phyloP scores from a whole-genome alignment of 2,888 invertebrate species.

The Cremastobaeus sp. region DNA sequence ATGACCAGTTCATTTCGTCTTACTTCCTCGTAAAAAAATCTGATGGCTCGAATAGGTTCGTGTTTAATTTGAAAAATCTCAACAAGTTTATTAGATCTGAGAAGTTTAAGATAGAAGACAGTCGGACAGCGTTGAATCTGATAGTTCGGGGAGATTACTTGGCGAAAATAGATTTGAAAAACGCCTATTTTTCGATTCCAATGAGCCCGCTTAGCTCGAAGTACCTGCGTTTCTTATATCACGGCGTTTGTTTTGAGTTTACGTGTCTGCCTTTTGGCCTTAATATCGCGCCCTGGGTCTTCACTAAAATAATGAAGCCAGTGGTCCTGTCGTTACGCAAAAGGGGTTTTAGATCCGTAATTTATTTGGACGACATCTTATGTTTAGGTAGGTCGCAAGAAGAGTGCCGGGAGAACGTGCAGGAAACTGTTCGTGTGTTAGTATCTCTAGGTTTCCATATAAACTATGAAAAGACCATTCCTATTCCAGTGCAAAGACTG shows the following conservation, averaged over 20 bases:
- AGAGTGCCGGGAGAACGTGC: neutral
- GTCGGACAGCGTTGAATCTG: constrained; percentile 7
- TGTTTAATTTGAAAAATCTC: constrained; percentile 40
- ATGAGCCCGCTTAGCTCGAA: constrained; percentile 10
- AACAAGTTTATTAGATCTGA: constrained; percentile 32
- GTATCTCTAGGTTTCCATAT: constrained; percentile 5
- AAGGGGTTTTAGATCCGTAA: constrained; percentile 25
- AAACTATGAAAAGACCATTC: neutral
- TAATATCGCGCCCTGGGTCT: constrained; percentile 35
- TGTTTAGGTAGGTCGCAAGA: constrained; percentile 3
- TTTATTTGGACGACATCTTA: constrained; percentile 17
- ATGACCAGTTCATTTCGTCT: constrained; percentile 15
- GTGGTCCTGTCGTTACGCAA: constrained; percentile 12
- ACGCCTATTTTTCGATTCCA: constrained; percentile 38
- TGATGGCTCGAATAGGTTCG: constrained; percentile 25
- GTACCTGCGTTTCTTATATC: constrained; percentile 35
- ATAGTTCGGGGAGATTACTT: constrained; percentile 17
- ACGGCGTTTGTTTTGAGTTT: constrained; percentile 31
- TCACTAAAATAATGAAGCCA: constrained; percentile 47
- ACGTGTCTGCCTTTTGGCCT: constrained; percentile 38
- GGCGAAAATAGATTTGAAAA: constrained; percentile 34
- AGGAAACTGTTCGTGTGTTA: neutral
- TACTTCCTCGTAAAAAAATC: constrained; percentile 31
- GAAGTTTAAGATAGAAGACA: constrained; percentile 42
- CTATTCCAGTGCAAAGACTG: neutral